Evolutionary conservation across 2,888 invertebrate genomes (phyloP).

Genomic region (Nemurella pictetii): DNA sequence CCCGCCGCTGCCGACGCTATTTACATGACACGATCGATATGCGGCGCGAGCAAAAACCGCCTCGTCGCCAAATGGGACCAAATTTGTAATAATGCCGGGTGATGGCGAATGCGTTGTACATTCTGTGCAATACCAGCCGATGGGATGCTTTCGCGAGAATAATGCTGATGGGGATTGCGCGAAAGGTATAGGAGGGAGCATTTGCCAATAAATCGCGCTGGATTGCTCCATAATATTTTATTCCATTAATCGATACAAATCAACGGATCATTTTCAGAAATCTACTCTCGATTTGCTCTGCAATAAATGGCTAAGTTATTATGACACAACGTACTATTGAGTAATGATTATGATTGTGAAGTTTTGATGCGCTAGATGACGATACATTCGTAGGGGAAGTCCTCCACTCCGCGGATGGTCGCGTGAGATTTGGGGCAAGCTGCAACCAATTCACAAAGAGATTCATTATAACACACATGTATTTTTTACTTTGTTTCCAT

Average conservation of each 20-base stretch:
- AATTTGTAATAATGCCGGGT: neutral
- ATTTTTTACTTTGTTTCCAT: neutral
- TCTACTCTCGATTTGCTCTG: neutral
- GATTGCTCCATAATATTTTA: neutral
- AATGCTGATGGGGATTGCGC: neutral
- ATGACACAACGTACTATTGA: neutral
- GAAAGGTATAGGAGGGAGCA: neutral
- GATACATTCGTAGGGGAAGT: conserved; percentile 70
- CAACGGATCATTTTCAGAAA: neutral
- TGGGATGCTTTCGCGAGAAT: neutral
- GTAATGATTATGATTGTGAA: no score
- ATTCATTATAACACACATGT: neutral
- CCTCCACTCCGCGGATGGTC: conserved; percentile 22
- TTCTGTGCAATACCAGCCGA: neutral
- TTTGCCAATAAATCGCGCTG: neutral
- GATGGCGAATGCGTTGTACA: neutral
- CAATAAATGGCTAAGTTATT: neutral
- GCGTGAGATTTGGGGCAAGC: conserved; percentile 59
- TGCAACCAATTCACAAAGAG: conserved; percentile 54
- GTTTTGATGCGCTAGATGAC: conserved; percentile 56
- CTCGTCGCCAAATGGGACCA: neutral
- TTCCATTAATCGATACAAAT: neutral
- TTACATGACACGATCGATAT: neutral
- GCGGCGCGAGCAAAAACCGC: neutral
- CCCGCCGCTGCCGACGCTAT: neutral